phyloP scores from a whole-genome alignment of 2,113 vertebrate genomes.

The Pomatorhinus ruficollis region DNA sequence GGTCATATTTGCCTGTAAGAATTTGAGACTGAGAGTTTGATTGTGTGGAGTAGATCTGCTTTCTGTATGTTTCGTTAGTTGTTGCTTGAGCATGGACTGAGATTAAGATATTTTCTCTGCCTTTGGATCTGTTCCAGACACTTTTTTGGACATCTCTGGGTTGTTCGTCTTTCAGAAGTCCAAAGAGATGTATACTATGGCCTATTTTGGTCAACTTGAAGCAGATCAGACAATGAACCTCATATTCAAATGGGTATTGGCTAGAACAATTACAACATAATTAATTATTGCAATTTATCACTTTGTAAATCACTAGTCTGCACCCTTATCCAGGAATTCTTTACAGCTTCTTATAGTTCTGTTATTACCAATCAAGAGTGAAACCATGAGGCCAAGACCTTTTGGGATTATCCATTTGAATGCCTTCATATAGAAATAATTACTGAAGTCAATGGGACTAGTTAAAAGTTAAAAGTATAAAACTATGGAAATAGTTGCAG shows the following conservation, averaged over 20 bases:
- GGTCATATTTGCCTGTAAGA: not conserved
- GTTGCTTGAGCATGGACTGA: not conserved
- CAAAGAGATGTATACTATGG: not conserved
- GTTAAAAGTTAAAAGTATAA: not conserved
- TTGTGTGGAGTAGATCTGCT: not conserved
- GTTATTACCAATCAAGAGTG: not conserved
- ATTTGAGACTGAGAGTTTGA: not conserved
- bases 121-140: slow-evolving; percentile 28
- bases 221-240: not conserved
- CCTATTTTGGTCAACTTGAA: slow-evolving; percentile 47
- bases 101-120: slow-evolving; percentile 21
- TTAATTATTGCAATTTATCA: slow-evolving; percentile 33
- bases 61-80: not conserved
- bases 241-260: not conserved
- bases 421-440: not conserved
- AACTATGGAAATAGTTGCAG: not conserved
- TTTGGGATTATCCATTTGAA: not conserved
- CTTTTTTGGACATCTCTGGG: slow-evolving; percentile 7
- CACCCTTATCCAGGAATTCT: not conserved
- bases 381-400: not conserved
- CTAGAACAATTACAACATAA: not conserved
- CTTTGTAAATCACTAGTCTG: not conserved
- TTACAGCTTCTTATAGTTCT: not conserved
- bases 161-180: not conserved
- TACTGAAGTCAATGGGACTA: not conserved